Evolutionary conservation across 2,888 invertebrate species (phyloP).

Genomic region (Trissonchulus sp.): DNA sequence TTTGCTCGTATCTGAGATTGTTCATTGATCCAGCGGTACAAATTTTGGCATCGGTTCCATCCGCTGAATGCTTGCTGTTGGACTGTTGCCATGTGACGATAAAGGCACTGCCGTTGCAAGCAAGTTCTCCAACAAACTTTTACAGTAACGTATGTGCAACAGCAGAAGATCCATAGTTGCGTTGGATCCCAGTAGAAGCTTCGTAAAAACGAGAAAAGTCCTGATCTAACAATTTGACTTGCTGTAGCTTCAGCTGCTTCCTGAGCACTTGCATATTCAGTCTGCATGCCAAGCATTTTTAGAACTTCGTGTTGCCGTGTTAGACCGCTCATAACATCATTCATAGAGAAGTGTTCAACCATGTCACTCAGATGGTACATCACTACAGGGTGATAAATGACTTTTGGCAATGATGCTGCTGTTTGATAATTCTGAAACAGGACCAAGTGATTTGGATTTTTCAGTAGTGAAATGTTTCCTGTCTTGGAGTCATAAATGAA

Average conservation of each 20-base stretch:
- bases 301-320: conserved; percentile 5
- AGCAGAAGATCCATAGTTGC: conserved; percentile 1
- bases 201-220: too few relatives aligned
- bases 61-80: too few relatives aligned
- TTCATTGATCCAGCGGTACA: too few relatives aligned
- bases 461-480: not conserved
- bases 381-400: not conserved
- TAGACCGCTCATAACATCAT: not conserved
- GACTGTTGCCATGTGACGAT: too few relatives aligned
- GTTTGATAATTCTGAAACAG: not conserved
- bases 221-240: too few relatives aligned
- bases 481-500: not conserved
- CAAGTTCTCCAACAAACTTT: not conserved
- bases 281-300: not conserved
- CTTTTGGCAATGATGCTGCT: not conserved
- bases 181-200: too few relatives aligned
- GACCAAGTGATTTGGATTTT: not conserved
- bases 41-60: too few relatives aligned
- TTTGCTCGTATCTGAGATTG: too few relatives aligned
- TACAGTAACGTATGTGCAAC: not conserved
- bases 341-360: not conserved
- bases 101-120: too few relatives aligned
- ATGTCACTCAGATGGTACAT: not conserved
- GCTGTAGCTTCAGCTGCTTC: too few relatives aligned
- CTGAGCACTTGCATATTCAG: not conserved